phyloP scores from a whole-genome alignment of 2,797 vertebrate species.

The Caiman crocodilus region DNA sequence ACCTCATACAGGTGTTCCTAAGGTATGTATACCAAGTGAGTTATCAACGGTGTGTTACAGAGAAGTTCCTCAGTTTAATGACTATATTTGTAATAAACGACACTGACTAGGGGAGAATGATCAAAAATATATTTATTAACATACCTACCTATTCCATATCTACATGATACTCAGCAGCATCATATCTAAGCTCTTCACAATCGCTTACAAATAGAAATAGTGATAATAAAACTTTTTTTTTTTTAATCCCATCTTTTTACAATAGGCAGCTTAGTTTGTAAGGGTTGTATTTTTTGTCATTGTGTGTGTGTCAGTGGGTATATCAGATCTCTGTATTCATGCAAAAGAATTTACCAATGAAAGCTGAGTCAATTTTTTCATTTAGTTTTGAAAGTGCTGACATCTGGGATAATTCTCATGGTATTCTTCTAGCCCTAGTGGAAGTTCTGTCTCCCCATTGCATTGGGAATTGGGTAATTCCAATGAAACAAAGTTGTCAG shows the following conservation, averaged over 20 bases:
- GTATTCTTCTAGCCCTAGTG: not conserved
- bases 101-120: not conserved
- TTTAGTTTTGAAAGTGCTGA: not conserved
- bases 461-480: too few relatives aligned
- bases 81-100: not conserved
- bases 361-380: not conserved
- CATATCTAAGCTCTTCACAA: not conserved
- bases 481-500: too few relatives aligned
- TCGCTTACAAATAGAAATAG: not conserved
- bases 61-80: not conserved
- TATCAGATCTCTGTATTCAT: not conserved
- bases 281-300: not conserved
- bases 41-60: not conserved
- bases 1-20: not conserved
- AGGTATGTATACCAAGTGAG: not conserved
- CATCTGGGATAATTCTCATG: not conserved
- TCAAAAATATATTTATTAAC: not conserved
- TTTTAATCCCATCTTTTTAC: not conserved
- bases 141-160: not conserved
- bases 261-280: not conserved
- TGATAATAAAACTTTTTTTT: not conserved
- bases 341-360: not conserved
- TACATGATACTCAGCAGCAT: not conserved
- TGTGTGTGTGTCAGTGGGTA: not conserved
- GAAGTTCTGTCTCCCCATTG: constrained; percentile 33